Conservation (phyloP, 2,797 vertebrate genomes). For the Neomorphus geoffroyi region DNA sequence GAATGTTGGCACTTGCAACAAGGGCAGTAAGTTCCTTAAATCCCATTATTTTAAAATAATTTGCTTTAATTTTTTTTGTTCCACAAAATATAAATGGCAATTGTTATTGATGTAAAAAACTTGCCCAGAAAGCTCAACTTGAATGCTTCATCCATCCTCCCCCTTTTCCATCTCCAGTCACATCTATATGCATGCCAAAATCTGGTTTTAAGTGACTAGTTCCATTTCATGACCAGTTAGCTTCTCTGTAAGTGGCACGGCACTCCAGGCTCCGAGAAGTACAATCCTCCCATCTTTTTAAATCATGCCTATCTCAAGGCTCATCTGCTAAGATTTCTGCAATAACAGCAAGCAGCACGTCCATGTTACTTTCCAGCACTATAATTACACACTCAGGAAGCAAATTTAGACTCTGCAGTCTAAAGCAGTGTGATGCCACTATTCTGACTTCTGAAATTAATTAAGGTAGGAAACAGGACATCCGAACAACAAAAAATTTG, state of each 20-base stretch:
- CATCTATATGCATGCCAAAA: not conserved
- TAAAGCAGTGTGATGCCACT: not conserved
- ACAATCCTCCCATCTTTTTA: not conserved
- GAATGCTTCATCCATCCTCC: accelerated
- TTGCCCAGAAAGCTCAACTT: not conserved
- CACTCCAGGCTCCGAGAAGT: not conserved
- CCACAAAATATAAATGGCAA: not conserved
- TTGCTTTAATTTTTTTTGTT: not conserved
- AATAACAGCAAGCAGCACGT: not conserved
- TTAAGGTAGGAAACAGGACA: not conserved
- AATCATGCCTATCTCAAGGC: not conserved
- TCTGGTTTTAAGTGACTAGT: not conserved
- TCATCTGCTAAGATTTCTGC: not conserved
- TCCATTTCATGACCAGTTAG: not conserved
- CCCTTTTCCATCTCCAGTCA: no score
- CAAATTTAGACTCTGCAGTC: not conserved
- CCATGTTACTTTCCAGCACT: not conserved
- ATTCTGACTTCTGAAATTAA: not conserved
- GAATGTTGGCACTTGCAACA: not conserved
- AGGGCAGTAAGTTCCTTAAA: not conserved
- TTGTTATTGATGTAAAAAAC: not conserved
- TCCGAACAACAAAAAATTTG: not conserved
- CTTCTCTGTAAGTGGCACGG: not conserved
- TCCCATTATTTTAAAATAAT: not conserved
- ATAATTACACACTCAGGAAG: accelerated